Evolutionary conservation across 2,797 vertebrate genomes (phyloP), one percentile per base, ranked within the genome.

Genomic region (Danio aesculapii): DNA sequence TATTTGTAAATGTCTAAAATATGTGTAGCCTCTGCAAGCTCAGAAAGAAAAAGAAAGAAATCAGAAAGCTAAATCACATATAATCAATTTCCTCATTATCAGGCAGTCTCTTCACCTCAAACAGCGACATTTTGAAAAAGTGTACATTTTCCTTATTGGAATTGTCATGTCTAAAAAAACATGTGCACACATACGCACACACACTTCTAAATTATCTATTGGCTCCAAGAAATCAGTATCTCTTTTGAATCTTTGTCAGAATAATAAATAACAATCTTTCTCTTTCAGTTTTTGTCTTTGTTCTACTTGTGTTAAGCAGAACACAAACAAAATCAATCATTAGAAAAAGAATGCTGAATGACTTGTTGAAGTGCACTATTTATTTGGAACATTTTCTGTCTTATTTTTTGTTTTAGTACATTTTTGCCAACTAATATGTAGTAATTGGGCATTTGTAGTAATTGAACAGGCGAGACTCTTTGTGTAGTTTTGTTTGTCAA

Each of bases 21-120:
- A 19, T 57, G n/a, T 57, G 39, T 11, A 47, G 72, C 46, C 43
- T 73, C 64, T 59, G 9, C 62, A n/a, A 71, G 17, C 49, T 59
- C 16, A 21, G 11, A 21, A n/a, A 69, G 6, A 68, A 30, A 30
- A 30, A 30, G 30, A 30, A 30, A 41, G 55, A 81, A 85, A 78
- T 55, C 30, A 39, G 77, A 81, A 68, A 57, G 67, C 77, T 66
- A 72, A 59, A 82, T 82, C 67, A 77, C 63, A 66, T 75, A 79
- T 71, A 84, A 85, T 82, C 77, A 81, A 74, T 85, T 85, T 87
- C 62, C 81, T 79, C 77, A 85, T 88, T 87, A 83, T 39, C 78
- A 55, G 71, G 30, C 30, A 1, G 3, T 30, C 1, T 30, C 3
- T 30, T 30, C 61, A 61, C 75, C 46, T 52, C 59, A 59, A 59